These are phyloP conservation scores for Cephalopachus bancanus DNA, from an alignment of 2,797 vertebrate genomes.

Conservation along the genomic window DNA sequence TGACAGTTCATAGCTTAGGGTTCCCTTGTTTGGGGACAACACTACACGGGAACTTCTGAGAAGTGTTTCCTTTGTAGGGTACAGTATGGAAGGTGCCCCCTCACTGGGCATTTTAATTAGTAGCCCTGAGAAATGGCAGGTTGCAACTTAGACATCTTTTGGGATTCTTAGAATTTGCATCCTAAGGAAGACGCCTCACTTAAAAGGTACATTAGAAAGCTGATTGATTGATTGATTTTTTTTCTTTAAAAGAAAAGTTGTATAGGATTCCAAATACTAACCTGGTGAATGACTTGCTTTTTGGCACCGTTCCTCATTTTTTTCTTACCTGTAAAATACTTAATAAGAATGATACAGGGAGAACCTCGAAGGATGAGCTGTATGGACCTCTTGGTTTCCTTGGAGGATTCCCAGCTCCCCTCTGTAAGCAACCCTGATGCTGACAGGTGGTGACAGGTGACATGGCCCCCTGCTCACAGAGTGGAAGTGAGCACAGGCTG, in stretches of 20 bases:
- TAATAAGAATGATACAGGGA: background rate
- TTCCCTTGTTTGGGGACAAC: conserved; percentile 63
- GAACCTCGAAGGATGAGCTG: background rate
- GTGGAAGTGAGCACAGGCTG: background rate
- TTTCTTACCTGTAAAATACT: background rate
- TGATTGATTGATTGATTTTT: background rate
- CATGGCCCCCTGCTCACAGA: background rate
- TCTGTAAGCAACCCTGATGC: background rate
- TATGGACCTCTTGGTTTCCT: background rate
- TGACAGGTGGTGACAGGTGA: background rate
- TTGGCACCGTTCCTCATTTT: background rate
- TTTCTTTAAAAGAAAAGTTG: conserved; percentile 25
- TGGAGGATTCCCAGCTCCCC: background rate
- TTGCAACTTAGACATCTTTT: background rate
- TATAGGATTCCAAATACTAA: background rate
- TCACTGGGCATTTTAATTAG: conserved; percentile 70
- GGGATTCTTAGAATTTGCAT: conserved; percentile 44
- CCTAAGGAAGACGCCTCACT: conserved; percentile 47
- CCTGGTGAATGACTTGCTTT: background rate
- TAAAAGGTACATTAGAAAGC: background rate
- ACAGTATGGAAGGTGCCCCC: background rate
- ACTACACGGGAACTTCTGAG: background rate
- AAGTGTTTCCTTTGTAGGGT: conserved; percentile 38
- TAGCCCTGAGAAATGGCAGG: background rate
- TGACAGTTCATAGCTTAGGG: conserved; percentile 70